A percentile compares a stretch with the other conserved stretches of the same genome.
Evolutionary conservation across 2,888 invertebrate species (phyloP).

Genomic region (Zootermopsis nevadensis): DNA sequence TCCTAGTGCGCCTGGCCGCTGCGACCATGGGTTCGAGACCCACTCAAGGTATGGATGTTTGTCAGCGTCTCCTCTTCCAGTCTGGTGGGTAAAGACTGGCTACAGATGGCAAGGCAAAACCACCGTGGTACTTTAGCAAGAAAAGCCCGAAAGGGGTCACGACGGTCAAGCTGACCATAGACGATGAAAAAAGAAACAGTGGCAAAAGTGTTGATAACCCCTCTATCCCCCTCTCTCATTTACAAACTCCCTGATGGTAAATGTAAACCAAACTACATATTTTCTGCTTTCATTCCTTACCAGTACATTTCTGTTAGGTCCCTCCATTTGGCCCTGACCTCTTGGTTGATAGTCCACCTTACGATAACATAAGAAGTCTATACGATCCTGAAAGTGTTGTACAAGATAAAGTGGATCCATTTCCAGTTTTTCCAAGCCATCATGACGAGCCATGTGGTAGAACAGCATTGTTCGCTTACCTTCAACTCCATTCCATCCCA

Average conservation of each 20-base stretch:
- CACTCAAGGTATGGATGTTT: too few relatives aligned
- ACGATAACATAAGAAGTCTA: constrained; percentile 65
- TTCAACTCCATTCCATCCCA: constrained; percentile 58
- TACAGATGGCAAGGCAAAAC: too few relatives aligned
- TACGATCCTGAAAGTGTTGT: constrained; percentile 70
- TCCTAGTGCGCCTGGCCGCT: too few relatives aligned
- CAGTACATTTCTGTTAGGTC: constrained; percentile 59
- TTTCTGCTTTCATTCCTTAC: constrained; percentile 55
- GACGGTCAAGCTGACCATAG: too few relatives aligned
- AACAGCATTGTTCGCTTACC: constrained; percentile 64
- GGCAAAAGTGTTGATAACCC: too few relatives aligned
- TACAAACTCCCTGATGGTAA: not conserved
- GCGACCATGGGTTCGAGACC: too few relatives aligned
- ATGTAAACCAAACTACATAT: too few relatives aligned
- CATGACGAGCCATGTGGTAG: constrained; percentile 72
- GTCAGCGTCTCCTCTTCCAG: too few relatives aligned
- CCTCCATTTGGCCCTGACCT: constrained; percentile 57
- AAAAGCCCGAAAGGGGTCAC: too few relatives aligned
- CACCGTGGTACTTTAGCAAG: too few relatives aligned
- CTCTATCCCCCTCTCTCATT: not conserved
- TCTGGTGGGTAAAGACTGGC: too few relatives aligned
- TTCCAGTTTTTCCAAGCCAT: constrained; percentile 74
- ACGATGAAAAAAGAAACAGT: too few relatives aligned
- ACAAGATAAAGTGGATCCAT: constrained; percentile 67
- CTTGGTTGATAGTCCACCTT: constrained; percentile 60